These are phyloP conservation scores for Chaitophorus viminalis DNA, from an alignment of 2,888 invertebrate genomes.

Conservation along the genomic window DNA sequence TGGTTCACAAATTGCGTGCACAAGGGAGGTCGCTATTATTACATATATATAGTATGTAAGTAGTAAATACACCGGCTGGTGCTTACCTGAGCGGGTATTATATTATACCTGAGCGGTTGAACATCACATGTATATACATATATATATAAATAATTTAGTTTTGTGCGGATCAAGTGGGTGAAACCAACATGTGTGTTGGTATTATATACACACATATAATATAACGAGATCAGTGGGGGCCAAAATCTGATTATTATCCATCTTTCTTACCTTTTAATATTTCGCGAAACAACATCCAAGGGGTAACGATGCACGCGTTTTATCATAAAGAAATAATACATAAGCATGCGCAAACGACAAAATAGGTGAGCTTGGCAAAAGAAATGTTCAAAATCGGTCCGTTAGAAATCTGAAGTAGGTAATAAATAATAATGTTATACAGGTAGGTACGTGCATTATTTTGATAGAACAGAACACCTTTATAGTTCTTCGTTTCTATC, in stretches of 20 bases:
- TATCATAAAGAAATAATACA: background rate
- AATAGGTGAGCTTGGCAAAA: background rate
- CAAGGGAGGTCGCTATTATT: conserved; percentile 30
- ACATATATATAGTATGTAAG: background rate
- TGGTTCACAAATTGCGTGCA: conserved; percentile 51
- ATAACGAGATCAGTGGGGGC: conserved; percentile 5
- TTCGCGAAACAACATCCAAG: background rate
- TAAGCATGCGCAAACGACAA: background rate
- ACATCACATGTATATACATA: background rate
- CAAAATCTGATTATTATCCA: background rate
- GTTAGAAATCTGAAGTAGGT: too few relatives aligned
- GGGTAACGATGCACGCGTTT: background rate
- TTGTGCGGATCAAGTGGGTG: background rate
- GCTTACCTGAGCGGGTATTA: background rate
- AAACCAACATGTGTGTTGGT: background rate
- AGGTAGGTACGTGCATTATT: too few relatives aligned
- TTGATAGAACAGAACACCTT: background rate
- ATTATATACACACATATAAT: background rate
- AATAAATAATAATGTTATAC: too few relatives aligned
- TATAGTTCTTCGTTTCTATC: background rate
- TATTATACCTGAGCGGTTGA: background rate
- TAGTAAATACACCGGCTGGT: background rate
- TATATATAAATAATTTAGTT: background rate
- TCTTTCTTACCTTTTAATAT: background rate
- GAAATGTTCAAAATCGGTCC: background rate